Evolutionary conservation across 1,140 invertebrate genomes (phyloP).

Genomic region (Euura saliciscinereae): DNA sequence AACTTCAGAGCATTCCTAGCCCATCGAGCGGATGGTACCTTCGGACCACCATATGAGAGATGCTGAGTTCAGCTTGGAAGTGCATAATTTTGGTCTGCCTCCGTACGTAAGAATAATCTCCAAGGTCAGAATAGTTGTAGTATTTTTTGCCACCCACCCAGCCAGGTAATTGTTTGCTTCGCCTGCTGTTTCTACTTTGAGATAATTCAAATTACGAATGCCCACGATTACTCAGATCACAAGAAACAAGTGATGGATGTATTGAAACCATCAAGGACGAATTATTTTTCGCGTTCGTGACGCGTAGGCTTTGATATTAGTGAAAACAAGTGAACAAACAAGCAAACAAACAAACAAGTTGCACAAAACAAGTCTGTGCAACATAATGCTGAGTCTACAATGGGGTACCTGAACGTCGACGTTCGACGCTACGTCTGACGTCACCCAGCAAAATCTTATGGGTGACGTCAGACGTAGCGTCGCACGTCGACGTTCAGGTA

Average conservation of each 20-base stretch:
- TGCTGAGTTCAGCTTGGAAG: not conserved
- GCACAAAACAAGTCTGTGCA: too few relatives aligned
- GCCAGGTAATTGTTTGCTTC: not conserved
- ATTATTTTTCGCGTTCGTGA: not conserved
- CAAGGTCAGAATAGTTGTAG: not conserved
- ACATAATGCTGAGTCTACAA: too few relatives aligned
- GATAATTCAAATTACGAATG: not conserved
- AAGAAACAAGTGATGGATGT: constrained; percentile 1
- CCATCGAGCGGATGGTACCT: not conserved
- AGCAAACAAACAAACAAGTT: too few relatives aligned
- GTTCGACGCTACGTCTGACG: too few relatives aligned
- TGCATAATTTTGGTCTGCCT: not conserved
- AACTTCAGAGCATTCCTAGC: not conserved
- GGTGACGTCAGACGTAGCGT: too few relatives aligned
- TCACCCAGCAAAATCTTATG: too few relatives aligned
- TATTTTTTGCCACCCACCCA: not conserved
- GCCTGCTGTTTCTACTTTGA: not conserved
- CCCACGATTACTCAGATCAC: too few relatives aligned
- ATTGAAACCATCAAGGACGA: not conserved
- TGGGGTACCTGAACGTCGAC: too few relatives aligned
- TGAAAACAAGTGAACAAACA: too few relatives aligned
- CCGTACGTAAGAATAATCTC: not conserved
- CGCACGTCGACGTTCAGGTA: too few relatives aligned
- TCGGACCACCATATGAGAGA: not conserved
- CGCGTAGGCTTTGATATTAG: too few relatives aligned